Evolutionary conservation across 2,113 vertebrate genomes (phyloP).

Genomic region (Anser brachyrhynchus): DNA sequence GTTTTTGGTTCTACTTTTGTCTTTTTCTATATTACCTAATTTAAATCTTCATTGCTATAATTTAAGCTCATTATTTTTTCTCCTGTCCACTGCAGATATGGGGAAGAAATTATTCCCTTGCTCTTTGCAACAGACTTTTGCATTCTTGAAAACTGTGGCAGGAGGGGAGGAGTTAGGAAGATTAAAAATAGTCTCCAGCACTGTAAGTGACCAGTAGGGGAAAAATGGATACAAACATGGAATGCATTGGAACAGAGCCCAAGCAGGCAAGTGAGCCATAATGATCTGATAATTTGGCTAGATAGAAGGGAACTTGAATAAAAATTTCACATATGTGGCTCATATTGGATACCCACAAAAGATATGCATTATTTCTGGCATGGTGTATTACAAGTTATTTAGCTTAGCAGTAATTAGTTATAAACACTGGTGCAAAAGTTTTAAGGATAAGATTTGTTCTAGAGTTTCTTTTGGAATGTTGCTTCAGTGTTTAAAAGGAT

Average conservation of each 20-base stretch:
- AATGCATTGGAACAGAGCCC: constrained; percentile 13
- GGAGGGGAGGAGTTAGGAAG: background rate
- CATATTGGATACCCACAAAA: constrained; percentile 13
- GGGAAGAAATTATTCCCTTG: background rate
- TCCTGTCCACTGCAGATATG: background rate
- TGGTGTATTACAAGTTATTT: background rate
- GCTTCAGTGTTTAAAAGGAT: background rate
- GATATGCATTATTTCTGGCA: constrained; percentile 24
- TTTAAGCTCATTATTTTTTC: background rate
- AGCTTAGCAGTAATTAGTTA: constrained; percentile 21
- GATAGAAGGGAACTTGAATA: constrained; percentile 55
- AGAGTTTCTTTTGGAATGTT: background rate
- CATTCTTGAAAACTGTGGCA: background rate
- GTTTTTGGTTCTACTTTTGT: background rate
- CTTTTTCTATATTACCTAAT: background rate
- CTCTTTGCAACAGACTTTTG: background rate
- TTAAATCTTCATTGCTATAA: background rate
- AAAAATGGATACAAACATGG: background rate
- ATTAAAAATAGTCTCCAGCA: constrained; percentile 18
- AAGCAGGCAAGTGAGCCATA: background rate
- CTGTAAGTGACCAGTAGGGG: constrained; percentile 10
- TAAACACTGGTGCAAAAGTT: constrained; percentile 7
- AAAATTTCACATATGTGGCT: constrained; percentile 26
- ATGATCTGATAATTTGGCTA: constrained; percentile 48
- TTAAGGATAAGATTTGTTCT: background rate